Evolutionary conservation across 92 coral and sea anemone genomes (phyloP), one percentile per base, ranked within the genome.

Genomic region (Phenganax subtilis): DNA sequence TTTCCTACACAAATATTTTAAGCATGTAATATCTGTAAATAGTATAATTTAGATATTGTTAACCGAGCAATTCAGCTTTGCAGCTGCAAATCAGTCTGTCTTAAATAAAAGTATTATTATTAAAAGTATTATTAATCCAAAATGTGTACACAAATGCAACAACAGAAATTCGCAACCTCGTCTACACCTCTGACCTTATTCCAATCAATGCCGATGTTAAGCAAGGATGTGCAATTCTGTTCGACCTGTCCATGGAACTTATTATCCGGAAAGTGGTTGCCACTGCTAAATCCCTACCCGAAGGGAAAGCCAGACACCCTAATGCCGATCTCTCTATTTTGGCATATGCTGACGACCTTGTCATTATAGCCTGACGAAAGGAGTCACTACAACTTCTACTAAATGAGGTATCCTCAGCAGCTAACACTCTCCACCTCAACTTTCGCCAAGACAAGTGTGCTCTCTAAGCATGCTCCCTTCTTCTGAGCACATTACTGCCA

Each of bases 391-490:
- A 80, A 54, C 17, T 20, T 8, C 76, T 80, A 11, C 62, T 80
- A 25, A 76, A 80, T 25, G 74, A n/a, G 17, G 84, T 76, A 53
- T 80, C 84, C 63, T 4, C 61, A 0, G 62, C 60, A 37, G 75
- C 84, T 15, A 51, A 58, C 51, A 67, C 57, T 17, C 61, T 80
- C 17, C 62, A 76, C 59, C 76, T 80, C 17, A 62, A 51, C 30
- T 80, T 80, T 59, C 84, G 84, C n/a, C 84, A 75, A 10, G 59
- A 69, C n/a, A 80, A 80, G n/a, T 80, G 84, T 52, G 84, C 84
- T 55, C 84, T 30, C 76, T 80, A 37, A 37, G 47, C 47, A 37
- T 37, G 47, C 2, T 5, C 2, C 47, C 47, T 78, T 78, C 54
- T 3, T 62, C 54, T 1, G 47, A 2, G 47, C 47, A 5, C 47